Conservation (phyloP, 2,888 invertebrate genomes). For the Trichopria drosophilae region DNA sequence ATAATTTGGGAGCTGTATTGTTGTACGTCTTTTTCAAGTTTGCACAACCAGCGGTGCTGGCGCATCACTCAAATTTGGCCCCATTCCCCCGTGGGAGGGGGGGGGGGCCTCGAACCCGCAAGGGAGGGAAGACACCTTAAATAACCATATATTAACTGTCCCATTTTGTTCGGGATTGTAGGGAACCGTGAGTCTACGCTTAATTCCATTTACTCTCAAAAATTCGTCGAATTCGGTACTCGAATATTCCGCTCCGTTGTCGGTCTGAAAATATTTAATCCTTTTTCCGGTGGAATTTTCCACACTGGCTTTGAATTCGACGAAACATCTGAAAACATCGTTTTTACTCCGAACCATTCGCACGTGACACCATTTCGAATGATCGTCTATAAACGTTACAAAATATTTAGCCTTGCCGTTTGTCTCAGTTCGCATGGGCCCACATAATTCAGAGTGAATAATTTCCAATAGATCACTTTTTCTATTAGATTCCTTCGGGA, state of each 20-base stretch:
- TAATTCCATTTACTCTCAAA: constrained; percentile 31
- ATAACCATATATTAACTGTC: too few species aligned
- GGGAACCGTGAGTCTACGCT: constrained; percentile 14
- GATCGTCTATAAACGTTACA: not conserved
- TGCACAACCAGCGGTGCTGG: too few species aligned
- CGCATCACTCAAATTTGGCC: too few species aligned
- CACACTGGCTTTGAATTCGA: not conserved
- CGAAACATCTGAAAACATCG: not conserved
- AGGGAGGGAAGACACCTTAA: too few species aligned
- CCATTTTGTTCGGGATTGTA: constrained; percentile 23
- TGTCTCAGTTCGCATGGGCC: not conserved
- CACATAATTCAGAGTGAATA: constrained; percentile 1
- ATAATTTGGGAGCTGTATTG: too few species aligned
- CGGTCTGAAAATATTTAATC: constrained; percentile 22
- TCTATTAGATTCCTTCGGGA: not conserved
- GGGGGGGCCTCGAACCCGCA: too few species aligned
- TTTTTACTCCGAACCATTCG: not conserved
- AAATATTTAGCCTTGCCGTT: not conserved
- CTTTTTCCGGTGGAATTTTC: constrained; percentile 6
- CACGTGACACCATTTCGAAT: not conserved
- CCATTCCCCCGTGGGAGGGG: too few species aligned
- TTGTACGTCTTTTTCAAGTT: too few species aligned
- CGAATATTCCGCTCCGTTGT: constrained; percentile 27
- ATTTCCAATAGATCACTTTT: not conserved
- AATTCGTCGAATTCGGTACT: constrained; percentile 11